These are phyloP conservation scores for Pyxicephalus adspersus DNA, from an alignment of 2,113 vertebrate species.

Conservation along the genomic window DNA sequence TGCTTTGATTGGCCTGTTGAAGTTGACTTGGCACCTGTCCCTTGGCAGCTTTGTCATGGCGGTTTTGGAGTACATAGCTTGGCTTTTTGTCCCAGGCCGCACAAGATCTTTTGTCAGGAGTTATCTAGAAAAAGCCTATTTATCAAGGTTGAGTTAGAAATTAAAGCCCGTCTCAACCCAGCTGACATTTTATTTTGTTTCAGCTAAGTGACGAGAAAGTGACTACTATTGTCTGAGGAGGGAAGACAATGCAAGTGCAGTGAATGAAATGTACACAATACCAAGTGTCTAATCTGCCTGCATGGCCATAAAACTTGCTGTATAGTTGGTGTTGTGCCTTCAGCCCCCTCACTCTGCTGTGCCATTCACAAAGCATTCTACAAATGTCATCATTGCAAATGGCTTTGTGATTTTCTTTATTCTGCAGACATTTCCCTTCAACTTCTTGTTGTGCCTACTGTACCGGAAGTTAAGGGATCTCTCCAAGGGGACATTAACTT, in stretches of 20 bases:
- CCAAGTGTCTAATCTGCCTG: not conserved
- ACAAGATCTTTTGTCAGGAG: slow-evolving; percentile 39
- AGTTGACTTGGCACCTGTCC: slow-evolving; percentile 22
- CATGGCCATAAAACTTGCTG: no score
- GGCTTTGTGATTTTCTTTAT: no score
- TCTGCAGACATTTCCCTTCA: no score
- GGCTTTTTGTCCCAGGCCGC: slow-evolving; percentile 13
- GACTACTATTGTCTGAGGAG: slow-evolving; percentile 5
- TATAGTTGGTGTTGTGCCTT: no score
- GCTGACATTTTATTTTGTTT: slow-evolving; percentile 30
- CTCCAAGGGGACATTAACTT: no score
- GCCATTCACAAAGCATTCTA: no score
- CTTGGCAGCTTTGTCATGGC: not conserved
- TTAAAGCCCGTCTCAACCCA: slow-evolving; percentile 10
- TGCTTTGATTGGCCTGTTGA: not conserved
- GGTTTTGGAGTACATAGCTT: slow-evolving; percentile 20
- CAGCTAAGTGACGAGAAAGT: slow-evolving; percentile 3
- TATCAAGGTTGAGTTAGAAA: slow-evolving; percentile 40
- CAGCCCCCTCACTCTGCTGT: no score
- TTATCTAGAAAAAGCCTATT: slow-evolving; percentile 47
- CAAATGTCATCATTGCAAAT: no score
- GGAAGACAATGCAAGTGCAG: not conserved
- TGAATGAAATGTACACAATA: not conserved
- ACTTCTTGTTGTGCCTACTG: no score
- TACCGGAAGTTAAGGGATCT: no score